phyloP scores from a whole-genome alignment of 2,113 vertebrate genomes.

The Gallinago undulata region DNA sequence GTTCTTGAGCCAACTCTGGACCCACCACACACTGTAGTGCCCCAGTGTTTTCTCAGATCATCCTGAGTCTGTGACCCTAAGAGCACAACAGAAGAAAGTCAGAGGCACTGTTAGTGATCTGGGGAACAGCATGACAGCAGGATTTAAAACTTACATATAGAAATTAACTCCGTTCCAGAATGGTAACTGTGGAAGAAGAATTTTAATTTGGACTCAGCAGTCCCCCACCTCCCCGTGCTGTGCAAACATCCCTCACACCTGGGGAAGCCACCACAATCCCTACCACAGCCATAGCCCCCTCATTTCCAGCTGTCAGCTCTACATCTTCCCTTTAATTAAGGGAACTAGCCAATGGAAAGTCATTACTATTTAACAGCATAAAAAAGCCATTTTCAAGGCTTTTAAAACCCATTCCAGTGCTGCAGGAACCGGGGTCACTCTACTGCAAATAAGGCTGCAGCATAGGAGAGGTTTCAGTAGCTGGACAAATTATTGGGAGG shows the following conservation, averaged over 20 bases:
- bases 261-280: background rate
- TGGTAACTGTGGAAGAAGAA: background rate
- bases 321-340: background rate
- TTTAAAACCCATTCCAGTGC: background rate
- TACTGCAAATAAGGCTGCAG: background rate
- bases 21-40: background rate
- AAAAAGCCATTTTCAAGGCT: background rate
- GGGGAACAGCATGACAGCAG: background rate
- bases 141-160: background rate
- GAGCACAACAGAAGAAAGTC: background rate
- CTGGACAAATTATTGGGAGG: background rate
- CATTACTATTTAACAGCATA: background rate
- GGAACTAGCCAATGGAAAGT: slow-evolving; percentile 12
- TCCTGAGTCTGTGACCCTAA: background rate
- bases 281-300: background rate
- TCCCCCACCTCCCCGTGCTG: background rate
- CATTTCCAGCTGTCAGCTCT: background rate
- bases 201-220: background rate
- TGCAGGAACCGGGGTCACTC: background rate
- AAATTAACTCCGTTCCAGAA: background rate
- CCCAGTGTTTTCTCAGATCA: background rate
- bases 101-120: background rate
- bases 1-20: background rate
- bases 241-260: fast-evolving
- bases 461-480: background rate